These are phyloP conservation scores for Gallinago undulata DNA, from an alignment of 2,113 vertebrate species.

Conservation along the genomic window DNA sequence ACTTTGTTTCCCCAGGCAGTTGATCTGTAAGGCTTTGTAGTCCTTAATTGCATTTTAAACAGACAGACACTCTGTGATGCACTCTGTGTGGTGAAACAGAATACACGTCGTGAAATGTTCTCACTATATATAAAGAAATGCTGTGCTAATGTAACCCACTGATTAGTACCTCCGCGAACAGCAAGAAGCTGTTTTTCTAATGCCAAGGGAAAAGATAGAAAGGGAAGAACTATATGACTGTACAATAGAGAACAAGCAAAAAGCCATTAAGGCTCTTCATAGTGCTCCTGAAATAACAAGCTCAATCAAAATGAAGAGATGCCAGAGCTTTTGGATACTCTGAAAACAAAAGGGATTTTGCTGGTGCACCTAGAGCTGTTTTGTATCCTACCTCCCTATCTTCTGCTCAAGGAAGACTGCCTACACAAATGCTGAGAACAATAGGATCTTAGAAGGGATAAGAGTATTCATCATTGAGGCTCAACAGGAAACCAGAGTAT, in stretches of 20 bases:
- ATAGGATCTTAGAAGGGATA: not conserved
- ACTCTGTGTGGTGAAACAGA: not conserved
- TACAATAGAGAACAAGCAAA: not conserved
- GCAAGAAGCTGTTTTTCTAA: not conserved
- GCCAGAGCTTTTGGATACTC: not conserved
- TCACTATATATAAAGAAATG: not conserved
- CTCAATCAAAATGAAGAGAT: not conserved
- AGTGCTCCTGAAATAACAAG: not conserved
- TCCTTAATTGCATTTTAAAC: not conserved
- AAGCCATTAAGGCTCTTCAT: not conserved
- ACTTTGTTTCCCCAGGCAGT: not conserved
- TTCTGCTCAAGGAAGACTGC: not conserved
- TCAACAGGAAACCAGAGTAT: not conserved
- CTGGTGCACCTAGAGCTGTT: not conserved
- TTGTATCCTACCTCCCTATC: not conserved
- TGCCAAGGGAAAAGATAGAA: not conserved
- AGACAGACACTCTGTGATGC: not conserved
- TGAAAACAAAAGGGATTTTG: not conserved
- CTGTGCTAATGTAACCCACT: not conserved
- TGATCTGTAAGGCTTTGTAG: not conserved
- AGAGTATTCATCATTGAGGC: not conserved
- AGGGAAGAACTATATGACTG: not conserved
- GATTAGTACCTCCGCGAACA: conserved; percentile 1
- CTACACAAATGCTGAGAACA: not conserved
- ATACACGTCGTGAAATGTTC: not conserved